A percentile compares a stretch with the other conserved stretches of the same genome.
Conservation (phyloP, 1,140 invertebrate species). For the Tetraneura akinire region DNA sequence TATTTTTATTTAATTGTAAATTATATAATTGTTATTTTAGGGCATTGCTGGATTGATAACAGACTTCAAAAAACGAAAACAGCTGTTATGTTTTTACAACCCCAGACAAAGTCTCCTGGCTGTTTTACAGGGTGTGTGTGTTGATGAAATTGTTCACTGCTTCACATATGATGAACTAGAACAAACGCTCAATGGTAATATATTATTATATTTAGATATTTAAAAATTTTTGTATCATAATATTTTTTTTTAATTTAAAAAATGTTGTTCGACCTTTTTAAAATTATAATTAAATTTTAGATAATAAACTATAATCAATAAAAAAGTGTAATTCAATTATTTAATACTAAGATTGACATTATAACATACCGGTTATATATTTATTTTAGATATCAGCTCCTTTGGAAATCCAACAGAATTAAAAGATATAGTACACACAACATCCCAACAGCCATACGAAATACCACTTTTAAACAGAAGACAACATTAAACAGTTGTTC, state of each 20-base stretch:
- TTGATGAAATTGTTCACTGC: constrained; percentile 58
- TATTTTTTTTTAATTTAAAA: no score
- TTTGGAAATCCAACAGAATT: constrained; percentile 8
- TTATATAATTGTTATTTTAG: constrained; percentile 54
- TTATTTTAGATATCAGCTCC: constrained; percentile 32
- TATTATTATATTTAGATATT: no score
- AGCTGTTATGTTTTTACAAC: constrained; percentile 67
- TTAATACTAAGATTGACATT: no score
- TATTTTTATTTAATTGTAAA: no score
- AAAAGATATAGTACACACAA: constrained; percentile 42
- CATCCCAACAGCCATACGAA: constrained; percentile 21
- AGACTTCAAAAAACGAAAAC: constrained; percentile 71
- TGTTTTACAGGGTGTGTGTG: constrained; percentile 64
- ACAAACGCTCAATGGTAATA: constrained; percentile 40
- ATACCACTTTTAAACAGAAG: constrained; percentile 35
- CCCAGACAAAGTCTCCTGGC: constrained; percentile 63
- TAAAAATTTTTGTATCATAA: no score
- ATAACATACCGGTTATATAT: neutral
- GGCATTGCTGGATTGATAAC: constrained; percentile 74
- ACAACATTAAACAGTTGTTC: constrained; percentile 19
- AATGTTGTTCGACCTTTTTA: no score
- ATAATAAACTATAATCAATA: no score
- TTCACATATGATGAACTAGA: constrained; percentile 61
- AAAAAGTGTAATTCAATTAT: no score
- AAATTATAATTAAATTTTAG: neutral